Conservation (phyloP, 2,888 invertebrate genomes). For the Eumacrocentrus americanus region DNA sequence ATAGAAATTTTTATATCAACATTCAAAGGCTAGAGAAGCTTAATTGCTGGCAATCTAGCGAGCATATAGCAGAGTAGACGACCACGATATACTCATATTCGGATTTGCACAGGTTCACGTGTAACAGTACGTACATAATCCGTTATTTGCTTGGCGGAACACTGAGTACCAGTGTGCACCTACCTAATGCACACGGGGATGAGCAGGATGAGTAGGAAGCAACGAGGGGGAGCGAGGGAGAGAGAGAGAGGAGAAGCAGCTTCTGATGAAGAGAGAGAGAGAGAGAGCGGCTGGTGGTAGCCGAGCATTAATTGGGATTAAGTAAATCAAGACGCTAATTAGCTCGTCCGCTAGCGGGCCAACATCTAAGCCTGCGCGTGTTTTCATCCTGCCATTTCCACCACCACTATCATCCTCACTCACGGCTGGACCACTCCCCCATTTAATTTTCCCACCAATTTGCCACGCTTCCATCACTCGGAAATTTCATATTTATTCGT, state of each 20-base stretch:
- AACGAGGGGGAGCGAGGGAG: conserved; percentile 11
- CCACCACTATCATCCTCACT: conserved; percentile 23
- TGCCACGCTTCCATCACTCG: conserved; percentile 34
- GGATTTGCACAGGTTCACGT: conserved; percentile 40
- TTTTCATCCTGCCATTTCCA: conserved; percentile 39
- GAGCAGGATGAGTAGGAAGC: conserved; percentile 1
- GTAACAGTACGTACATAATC: conserved; percentile 57
- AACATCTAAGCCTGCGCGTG: conserved; percentile 31
- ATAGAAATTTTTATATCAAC: background rate
- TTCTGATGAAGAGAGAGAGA: conserved; percentile 5
- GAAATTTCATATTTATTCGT: conserved; percentile 34
- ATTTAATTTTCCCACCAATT: conserved; percentile 49
- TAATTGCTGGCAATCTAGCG: background rate
- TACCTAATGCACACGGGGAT: conserved; percentile 38
- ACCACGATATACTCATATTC: conserved; percentile 26
- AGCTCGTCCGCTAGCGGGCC: conserved; percentile 50
- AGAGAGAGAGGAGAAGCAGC: conserved; percentile 23
- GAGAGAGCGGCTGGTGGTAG: too few relatives aligned
- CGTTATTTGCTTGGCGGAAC: conserved; percentile 55
- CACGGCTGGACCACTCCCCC: conserved; percentile 30
- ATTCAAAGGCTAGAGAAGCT: background rate
- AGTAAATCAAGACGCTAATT: conserved; percentile 63
- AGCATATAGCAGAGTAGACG: background rate
- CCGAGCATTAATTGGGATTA: conserved; percentile 61
- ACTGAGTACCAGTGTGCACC: conserved; percentile 41